Base-by-base conservation (phyloP, 2,888 invertebrate species). In the Drosophila buzzatii region DNA sequence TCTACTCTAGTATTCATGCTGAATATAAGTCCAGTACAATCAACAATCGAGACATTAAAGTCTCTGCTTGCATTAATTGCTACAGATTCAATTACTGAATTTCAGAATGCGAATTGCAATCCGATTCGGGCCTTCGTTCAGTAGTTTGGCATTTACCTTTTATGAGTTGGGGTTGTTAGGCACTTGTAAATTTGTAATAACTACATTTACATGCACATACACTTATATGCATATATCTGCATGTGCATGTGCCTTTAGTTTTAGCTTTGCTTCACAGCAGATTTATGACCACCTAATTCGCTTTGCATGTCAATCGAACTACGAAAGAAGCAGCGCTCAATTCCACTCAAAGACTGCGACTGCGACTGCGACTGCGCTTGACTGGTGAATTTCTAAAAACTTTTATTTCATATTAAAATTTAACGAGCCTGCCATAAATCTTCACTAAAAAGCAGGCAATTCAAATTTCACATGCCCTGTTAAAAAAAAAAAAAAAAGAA, bases 391-490 rank as follows among this genome's bases (percentile, higher is more conserved):
- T 78, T 73, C 81, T 82, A 81, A 84, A 82, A 85, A 74, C 74
- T 86, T 90, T 91, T 91, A 91, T 91, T 85, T 84, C 86, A 90
- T 92, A 91, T 91, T 91, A 91, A 91, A 91, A 92, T 91, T 92
- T 92, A 91, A 91, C 91, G 91, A 91, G 87, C 62, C 85, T 90
- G 90, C 91, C 91, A 91, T 91, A 92, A 91, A 91, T 91, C 91
- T 91, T 92, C 77, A 85, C 84, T 89, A 91, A 91, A 91, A 91
- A 81, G 80, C 91, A 91, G 91, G 89, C 92, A 91, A 91, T 91
- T 91, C 90, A 91, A 91, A 91, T 91, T 91, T 91, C 81, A 85
- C 84, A 90, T 85, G 76, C 66, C 41, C 59, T 49, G 51, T 35
- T 58, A 41, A 18, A 35, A 33, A 53, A 45, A 35, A 33, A 53